Evolutionary conservation across 2,888 invertebrate genomes (phyloP).

Genomic region (Andrena minutula): DNA sequence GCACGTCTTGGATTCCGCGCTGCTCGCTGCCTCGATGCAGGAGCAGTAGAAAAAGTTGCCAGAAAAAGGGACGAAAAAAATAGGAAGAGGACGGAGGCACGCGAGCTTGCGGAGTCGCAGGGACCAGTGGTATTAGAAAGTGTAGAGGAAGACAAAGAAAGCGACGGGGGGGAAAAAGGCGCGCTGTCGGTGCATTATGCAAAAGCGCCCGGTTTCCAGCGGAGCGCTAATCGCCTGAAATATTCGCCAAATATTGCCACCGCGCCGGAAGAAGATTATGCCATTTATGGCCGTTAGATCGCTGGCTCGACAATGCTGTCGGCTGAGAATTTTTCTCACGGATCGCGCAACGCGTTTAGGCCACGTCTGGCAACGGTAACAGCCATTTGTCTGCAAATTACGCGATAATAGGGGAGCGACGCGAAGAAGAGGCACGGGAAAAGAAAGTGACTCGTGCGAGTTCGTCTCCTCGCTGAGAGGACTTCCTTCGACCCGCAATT

Average conservation of each 20-base stretch:
- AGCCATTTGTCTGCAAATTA: conserved; percentile 65
- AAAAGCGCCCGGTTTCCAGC: conserved; percentile 25
- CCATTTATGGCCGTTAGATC: conserved; percentile 61
- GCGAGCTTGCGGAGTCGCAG: neutral
- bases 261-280: conserved; percentile 63
- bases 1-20: conserved; percentile 51
- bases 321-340: conserved; percentile 68
- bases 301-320: conserved; percentile 41
- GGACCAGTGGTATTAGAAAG: conserved; percentile 4
- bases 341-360: conserved; percentile 47
- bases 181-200: conserved; percentile 26
- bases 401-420: conserved; percentile 43
- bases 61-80: neutral
- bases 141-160: conserved; percentile 3
- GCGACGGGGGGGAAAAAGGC: neutral
- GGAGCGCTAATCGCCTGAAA: conserved; percentile 36
- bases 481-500: conserved; percentile 25
- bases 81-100: neutral
- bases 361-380: conserved; percentile 60
- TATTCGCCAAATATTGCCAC: conserved; percentile 54
- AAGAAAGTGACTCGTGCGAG: conserved; percentile 45
- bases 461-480: neutral
- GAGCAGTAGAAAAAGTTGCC: neutral
- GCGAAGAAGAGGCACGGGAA: conserved; percentile 34
- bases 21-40: neutral